phyloP scores from a whole-genome alignment of 2,888 invertebrate genomes.

The Bibio marci region DNA sequence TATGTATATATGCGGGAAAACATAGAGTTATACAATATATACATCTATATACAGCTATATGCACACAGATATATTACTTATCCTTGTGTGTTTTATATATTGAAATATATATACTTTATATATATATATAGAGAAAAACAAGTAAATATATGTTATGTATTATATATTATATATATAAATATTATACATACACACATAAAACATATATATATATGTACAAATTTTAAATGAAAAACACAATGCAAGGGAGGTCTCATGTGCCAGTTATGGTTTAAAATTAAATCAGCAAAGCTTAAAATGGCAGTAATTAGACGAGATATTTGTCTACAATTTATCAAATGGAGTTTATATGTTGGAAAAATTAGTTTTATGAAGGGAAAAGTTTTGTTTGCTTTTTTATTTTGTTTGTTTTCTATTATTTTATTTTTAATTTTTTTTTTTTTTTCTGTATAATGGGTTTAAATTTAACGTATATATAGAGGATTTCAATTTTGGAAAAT shows the following conservation, averaged over 20 bases:
- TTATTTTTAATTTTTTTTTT: no score
- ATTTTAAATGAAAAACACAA: not conserved
- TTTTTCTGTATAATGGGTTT: no score
- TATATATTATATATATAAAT: no score
- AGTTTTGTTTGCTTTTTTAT: no score
- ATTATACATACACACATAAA: not conserved
- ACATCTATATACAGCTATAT: not conserved
- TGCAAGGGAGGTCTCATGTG: slow-evolving; percentile 10
- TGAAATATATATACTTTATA: no score
- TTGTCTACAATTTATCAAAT: slow-evolving; percentile 13
- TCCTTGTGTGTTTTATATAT: not conserved
- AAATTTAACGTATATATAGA: no score
- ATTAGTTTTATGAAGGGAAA: no score
- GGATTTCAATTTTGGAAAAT: no score
- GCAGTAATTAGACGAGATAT: slow-evolving; percentile 11
- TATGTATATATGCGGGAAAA: no score
- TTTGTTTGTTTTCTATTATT: no score
- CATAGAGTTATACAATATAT: not conserved
- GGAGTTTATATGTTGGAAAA: slow-evolving; percentile 6
- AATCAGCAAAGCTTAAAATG: slow-evolving; percentile 12
- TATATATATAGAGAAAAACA: no score
- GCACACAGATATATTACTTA: not conserved
- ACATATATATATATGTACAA: not conserved
- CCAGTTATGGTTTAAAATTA: slow-evolving; percentile 11
- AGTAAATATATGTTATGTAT: no score